Evolutionary conservation across 2,797 vertebrate species (phyloP), one percentile per base, ranked within the genome.

Genomic region (Geotrypetes seraphini): DNA sequence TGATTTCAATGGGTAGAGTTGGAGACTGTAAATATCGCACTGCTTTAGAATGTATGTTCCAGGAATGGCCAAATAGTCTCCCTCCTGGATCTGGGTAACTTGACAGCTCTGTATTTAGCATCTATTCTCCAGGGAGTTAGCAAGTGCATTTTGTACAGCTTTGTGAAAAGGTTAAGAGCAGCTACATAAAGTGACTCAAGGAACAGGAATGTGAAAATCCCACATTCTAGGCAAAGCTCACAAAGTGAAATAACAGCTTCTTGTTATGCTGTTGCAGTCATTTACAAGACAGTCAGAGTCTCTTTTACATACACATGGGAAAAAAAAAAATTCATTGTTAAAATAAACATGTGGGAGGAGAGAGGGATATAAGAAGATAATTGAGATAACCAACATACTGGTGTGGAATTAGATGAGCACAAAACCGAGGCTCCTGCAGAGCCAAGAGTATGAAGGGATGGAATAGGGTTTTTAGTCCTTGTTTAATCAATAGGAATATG

Each of bases 271-370:
- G 20, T 43, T 22, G 4, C 18, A 18, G 22, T 41, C n/a, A n/a
- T n/a, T n/a, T n/a, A 30, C 17, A 49, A 36, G 47, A 31, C 26
- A 45, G 31, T 43, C 27, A 32, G 13, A 0, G 0, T 32, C 49
- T 31, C 18, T 46, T 39, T 26, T n/a, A n/a, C 44, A 8, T 14
- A 18, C 21, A 33, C 26, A 12, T 5, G 30, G 23, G 52, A 38
- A 45, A 34, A 36, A 23, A 38, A 45, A 34, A 36, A 23, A 25
- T 20, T 46, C 42, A 18, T 57, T 62, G 32, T 54, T 30, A 37
- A 63, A 32, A 40, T 25, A 57, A 36, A 36, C 12, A 22, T 20
- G 25, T 12, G 24, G 13, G 37, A 39, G 22, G 34, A n/a, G 5
- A 19, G 43, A 24, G 43, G 30, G 28, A 18, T 7, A 28, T 28